Evolutionary conservation across 2,888 invertebrate genomes (phyloP).

Genomic region (Pilophorus perplexus): DNA sequence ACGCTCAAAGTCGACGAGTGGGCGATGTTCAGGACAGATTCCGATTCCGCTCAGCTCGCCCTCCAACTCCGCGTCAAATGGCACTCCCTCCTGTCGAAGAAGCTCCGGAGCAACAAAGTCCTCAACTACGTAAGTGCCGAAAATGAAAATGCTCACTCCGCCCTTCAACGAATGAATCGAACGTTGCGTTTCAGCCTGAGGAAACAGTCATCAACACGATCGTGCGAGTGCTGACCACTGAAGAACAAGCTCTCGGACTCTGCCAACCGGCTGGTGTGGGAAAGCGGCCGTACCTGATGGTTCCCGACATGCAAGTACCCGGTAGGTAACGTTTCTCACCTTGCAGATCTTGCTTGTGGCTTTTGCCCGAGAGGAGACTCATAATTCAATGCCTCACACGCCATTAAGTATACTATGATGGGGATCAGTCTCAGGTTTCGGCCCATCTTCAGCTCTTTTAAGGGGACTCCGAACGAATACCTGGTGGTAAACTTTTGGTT

Average conservation of each 20-base stretch:
- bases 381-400: no score
- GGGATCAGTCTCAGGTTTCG: no score
- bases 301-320: slow-evolving; percentile 8
- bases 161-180: no score
- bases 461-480: no score
- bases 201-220: slow-evolving; percentile 67
- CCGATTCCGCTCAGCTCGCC: slow-evolving; percentile 64
- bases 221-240: slow-evolving; percentile 65
- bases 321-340: no score
- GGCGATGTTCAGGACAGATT: slow-evolving; percentile 68
- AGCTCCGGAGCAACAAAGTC: slow-evolving; percentile 61
- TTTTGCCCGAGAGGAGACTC: no score
- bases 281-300: slow-evolving; percentile 59
- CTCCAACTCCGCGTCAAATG: slow-evolving; percentile 70
- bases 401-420: no score
- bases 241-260: slow-evolving; percentile 68
- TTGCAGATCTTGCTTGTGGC: neutral
- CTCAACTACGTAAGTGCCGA: slow-evolving; percentile 54
- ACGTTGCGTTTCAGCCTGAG: slow-evolving; percentile 54
- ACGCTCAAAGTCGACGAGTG: slow-evolving; percentile 69
- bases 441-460: no score
- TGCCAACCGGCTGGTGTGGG: slow-evolving; percentile 73
- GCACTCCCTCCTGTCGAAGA: slow-evolving; percentile 51
- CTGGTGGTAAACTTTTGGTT: no score
- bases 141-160: no score